Conservation (phyloP, 2,888 invertebrate species). For the Opisthograptis luteolata region DNA sequence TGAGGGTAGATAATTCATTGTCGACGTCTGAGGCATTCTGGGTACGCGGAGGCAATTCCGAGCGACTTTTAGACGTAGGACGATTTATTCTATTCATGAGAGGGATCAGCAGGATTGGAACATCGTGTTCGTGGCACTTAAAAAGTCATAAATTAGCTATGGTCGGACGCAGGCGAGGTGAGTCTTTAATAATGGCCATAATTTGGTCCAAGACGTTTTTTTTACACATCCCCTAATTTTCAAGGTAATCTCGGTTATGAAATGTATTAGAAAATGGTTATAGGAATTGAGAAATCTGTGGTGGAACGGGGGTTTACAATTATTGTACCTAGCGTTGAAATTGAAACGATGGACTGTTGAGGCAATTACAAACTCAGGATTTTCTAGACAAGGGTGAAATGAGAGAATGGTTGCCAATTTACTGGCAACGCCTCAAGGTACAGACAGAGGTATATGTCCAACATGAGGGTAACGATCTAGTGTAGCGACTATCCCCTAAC, state of each 20-base stretch:
- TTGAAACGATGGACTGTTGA: no score
- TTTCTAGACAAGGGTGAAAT: no score
- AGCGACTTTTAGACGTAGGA: constrained; percentile 38
- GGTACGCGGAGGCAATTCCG: constrained; percentile 36
- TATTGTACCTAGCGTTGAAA: no score
- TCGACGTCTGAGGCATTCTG: constrained; percentile 30
- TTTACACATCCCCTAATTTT: constrained; percentile 2
- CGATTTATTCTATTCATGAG: constrained; percentile 51
- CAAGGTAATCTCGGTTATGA: neutral
- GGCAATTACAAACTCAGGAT: no score
- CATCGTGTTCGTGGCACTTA: constrained; percentile 68
- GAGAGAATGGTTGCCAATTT: no score
- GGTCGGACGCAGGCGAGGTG: constrained; percentile 54
- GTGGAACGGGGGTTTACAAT: no score
- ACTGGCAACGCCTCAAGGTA: no score
- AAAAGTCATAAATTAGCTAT: constrained; percentile 71
- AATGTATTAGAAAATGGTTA: no score
- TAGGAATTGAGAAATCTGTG: no score
- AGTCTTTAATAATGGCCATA: constrained; percentile 60
- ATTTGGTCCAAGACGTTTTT: constrained; percentile 20
- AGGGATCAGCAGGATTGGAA: constrained; percentile 55
- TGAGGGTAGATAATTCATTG: constrained; percentile 37
- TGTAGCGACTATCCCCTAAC: no score
- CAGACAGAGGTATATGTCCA: no score
- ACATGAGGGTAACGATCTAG: no score